Conservation (phyloP, 2,888 invertebrate species). For the Mythimna ferrago region DNA sequence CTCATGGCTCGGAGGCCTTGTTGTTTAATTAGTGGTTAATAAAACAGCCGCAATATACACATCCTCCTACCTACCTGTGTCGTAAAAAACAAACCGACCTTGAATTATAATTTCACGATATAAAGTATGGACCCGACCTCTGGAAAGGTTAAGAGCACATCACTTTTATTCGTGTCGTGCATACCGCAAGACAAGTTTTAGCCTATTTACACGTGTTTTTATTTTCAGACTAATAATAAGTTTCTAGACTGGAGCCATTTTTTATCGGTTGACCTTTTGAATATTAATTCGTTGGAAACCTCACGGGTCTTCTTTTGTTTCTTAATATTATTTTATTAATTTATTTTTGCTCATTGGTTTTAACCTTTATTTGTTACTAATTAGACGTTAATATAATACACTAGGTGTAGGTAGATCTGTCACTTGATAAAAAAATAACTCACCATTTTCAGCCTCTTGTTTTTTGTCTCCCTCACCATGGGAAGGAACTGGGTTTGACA, state of each 20-base stretch:
- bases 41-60: constrained; percentile 66
- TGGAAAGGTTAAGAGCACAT: constrained; percentile 88
- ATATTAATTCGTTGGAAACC: constrained; percentile 54
- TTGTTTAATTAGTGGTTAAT: constrained; percentile 73
- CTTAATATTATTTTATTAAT: constrained; percentile 31
- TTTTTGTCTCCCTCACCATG: background rate
- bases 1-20: constrained; percentile 55
- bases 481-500: background rate
- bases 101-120: constrained; percentile 86
- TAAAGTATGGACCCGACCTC: constrained; percentile 80
- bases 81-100: constrained; percentile 79
- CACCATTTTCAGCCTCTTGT: background rate
- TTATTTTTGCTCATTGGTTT: constrained; percentile 15
- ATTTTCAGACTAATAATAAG: constrained; percentile 65
- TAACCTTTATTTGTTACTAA: background rate
- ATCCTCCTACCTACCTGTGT: constrained; percentile 60
- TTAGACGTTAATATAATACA: background rate
- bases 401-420: background rate
- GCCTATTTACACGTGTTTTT: constrained; percentile 66
- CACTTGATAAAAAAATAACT: background rate
- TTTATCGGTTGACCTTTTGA: constrained; percentile 70
- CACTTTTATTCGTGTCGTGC: constrained; percentile 84
- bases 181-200: constrained; percentile 76
- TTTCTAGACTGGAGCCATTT: constrained; percentile 58
- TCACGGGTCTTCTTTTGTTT: constrained; percentile 50